Percentiles rank a stretch among this genome's conserved stretches.
These are phyloP conservation scores for Campylorhamphus procurvoides DNA, from an alignment of 2,113 vertebrate species.

Conservation along the genomic window DNA sequence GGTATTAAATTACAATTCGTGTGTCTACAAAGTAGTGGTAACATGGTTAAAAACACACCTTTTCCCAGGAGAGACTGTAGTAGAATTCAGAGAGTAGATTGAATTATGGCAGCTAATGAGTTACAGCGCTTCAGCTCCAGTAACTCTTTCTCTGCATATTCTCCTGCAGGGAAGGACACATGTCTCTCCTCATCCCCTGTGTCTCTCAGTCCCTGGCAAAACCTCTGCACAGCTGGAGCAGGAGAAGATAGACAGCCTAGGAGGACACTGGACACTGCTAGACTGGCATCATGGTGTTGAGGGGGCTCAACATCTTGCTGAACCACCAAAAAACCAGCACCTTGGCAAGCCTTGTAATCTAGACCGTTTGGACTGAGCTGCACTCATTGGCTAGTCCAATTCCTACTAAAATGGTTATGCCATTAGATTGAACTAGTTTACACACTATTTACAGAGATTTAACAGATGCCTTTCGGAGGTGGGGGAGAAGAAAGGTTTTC, in stretches of 20 bases:
- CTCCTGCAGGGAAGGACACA: neutral
- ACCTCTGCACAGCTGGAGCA: neutral
- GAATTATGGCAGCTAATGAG: constrained; percentile 35
- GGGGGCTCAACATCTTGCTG: neutral
- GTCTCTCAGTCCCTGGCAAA: neutral
- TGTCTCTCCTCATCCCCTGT: neutral
- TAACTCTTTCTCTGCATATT: neutral
- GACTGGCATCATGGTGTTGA: fast-evolving
- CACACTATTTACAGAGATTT: neutral
- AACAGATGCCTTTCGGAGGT: neutral
- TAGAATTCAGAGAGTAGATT: neutral
- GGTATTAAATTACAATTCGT: neutral
- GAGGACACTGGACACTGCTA: too few species aligned
- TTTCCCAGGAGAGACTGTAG: neutral
- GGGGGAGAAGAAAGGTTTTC: neutral
- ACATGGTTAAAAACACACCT: neutral
- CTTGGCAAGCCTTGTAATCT: neutral
- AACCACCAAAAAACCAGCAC: neutral
- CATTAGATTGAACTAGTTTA: neutral
- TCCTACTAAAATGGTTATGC: neutral
- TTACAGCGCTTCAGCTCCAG: neutral
- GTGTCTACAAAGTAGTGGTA: neutral
- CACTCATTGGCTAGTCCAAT: neutral
- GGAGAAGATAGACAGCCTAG: neutral
- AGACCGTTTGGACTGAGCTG: neutral